Conservation (phyloP, 2,113 vertebrate species). For the Climacteris rufus region DNA sequence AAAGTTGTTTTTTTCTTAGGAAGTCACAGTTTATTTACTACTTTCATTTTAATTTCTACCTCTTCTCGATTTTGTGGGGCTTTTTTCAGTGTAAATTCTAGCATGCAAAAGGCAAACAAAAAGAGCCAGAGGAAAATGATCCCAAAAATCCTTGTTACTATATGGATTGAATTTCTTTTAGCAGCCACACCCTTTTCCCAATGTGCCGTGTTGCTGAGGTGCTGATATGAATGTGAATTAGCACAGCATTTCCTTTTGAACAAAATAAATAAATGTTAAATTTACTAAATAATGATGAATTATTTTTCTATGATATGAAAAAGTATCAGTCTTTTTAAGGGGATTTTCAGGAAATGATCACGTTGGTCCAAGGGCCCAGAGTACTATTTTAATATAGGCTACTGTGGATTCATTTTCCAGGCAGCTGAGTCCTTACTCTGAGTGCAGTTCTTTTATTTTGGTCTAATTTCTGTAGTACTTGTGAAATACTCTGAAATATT, state of each 20-base stretch:
- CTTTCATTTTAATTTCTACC: background rate
- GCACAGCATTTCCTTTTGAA: background rate
- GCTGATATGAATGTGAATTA: background rate
- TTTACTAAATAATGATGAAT: too few species aligned
- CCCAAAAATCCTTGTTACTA: background rate
- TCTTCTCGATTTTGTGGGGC: background rate
- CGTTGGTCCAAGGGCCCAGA: background rate
- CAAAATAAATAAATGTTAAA: background rate
- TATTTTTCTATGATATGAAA: too few species aligned
- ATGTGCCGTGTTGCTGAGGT: background rate
- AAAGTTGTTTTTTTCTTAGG: background rate
- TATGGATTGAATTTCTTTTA: background rate
- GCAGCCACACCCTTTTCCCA: background rate
- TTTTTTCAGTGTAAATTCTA: background rate
- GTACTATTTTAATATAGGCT: background rate
- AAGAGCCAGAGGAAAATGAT: accelerated
- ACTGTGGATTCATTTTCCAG: background rate
- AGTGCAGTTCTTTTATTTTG: background rate
- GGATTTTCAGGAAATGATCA: background rate
- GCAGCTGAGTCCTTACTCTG: background rate
- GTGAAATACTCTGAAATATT: background rate
- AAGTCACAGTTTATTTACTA: background rate
- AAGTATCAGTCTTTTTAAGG: background rate
- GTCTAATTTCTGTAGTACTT: background rate
- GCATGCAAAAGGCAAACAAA: background rate